phyloP scores from a whole-genome alignment of 2,797 vertebrate genomes.

The Sciaenops ocellatus region DNA sequence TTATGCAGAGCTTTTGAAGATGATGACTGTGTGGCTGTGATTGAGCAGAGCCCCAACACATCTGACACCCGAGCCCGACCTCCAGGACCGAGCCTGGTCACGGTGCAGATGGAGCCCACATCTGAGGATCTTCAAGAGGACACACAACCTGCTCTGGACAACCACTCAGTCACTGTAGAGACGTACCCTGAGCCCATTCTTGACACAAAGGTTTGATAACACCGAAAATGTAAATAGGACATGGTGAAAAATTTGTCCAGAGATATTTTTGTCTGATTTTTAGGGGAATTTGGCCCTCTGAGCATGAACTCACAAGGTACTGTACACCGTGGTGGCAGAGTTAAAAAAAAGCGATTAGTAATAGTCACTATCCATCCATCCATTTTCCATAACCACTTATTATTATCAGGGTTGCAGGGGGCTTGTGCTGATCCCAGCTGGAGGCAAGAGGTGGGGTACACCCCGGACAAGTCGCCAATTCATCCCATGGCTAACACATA shows the following conservation, averaged over 20 bases:
- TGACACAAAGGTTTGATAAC: conserved; percentile 78
- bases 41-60: conserved; percentile 83
- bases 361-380: no score
- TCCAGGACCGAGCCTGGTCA: conserved; percentile 73
- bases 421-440: no score
- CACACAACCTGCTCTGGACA: conserved; percentile 43
- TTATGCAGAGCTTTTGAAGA: conserved; percentile 85
- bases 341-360: no score
- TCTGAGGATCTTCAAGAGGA: conserved; percentile 71
- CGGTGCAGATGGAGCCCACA: conserved; percentile 79
- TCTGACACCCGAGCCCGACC: conserved; percentile 78
- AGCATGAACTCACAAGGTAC: not conserved
- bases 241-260: not conserved
- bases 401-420: no score
- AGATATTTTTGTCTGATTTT: not conserved
- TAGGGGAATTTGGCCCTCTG: not conserved
- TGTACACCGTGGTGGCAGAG: no score
- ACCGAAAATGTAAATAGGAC: not conserved
- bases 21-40: conserved; percentile 83
- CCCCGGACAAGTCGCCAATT: no score
- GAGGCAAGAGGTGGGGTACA: no score
- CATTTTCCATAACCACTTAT: no score
- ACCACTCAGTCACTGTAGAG: conserved; percentile 79
- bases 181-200: conserved; percentile 78
- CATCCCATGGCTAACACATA: no score